Percentiles rank a stretch among this genome's conserved stretches.
Evolutionary conservation across 2,888 invertebrate species (phyloP).

Genomic region (Balanococcus diminutus): DNA sequence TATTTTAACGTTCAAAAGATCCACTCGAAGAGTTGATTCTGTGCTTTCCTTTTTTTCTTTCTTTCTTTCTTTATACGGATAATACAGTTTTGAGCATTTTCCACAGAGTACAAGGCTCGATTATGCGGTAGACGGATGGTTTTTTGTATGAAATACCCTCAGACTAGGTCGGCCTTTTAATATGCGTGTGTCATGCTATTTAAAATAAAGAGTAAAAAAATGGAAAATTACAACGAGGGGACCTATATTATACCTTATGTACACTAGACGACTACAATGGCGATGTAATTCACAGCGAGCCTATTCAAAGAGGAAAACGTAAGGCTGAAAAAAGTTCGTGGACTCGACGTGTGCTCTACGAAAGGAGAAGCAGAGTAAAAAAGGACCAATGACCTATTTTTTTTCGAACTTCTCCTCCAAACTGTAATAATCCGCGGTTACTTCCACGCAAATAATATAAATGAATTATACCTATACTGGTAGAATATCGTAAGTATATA

Average conservation of each 20-base stretch:
- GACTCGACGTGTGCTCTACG: background rate
- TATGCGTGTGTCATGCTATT: background rate
- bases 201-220: background rate
- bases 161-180: background rate
- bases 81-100: background rate
- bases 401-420: background rate
- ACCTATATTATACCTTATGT: background rate
- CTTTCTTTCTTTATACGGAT: too few species aligned
- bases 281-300: background rate
- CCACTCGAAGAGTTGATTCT: background rate
- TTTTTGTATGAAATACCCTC: background rate
- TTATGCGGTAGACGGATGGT: background rate
- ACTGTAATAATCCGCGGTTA: background rate
- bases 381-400: background rate
- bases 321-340: background rate
- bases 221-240: background rate
- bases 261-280: background rate
- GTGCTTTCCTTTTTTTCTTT: background rate
- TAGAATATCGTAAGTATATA: background rate
- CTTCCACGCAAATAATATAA: conserved; percentile 7
- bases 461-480: background rate
- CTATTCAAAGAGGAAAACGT: background rate
- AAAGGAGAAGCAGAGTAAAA: background rate
- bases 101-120: background rate
- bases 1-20: background rate